Evolutionary conservation across 30 jellyfish, hydroid and myxozoan genomes (phyloP).

Genomic region (Hydractinia symbiolongicarpus): DNA sequence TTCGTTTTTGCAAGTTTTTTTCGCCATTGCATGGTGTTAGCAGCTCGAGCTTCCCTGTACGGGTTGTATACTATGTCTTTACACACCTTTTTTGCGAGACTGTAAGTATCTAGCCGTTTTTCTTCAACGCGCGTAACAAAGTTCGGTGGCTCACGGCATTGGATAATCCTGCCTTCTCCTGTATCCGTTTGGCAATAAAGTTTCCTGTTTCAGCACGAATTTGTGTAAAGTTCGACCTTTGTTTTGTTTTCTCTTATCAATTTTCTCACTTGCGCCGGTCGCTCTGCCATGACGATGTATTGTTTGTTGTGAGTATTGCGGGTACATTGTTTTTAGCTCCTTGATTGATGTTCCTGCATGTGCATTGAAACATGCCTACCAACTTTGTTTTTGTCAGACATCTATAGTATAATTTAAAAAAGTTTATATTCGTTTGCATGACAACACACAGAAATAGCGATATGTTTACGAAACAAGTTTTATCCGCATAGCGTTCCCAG

Average conservation of each 20-base stretch:
- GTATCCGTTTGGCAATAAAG: background rate
- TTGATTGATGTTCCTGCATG: no score
- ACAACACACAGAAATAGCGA: no score
- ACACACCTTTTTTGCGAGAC: background rate
- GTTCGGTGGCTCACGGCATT: background rate
- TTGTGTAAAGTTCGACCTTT: background rate
- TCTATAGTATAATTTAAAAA: no score
- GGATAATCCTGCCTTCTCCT: background rate
- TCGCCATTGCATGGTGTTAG: background rate
- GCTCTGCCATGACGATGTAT: background rate
- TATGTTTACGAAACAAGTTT: no score
- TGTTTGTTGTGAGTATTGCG: background rate
- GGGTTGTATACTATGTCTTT: background rate
- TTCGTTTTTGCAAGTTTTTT: background rate
- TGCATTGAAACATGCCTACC: no score
- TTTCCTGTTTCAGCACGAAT: background rate
- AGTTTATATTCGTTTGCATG: no score
- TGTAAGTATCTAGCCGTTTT: background rate
- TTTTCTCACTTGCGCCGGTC: background rate
- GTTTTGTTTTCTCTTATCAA: background rate
- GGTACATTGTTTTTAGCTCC: background rate
- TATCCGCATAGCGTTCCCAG: no score
- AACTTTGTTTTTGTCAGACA: no score
- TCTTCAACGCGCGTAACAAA: background rate
- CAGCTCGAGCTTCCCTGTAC: constrained; percentile 7